phyloP scores from a whole-genome alignment of 2,888 invertebrate genomes.

The Petrolisthes cinctipes region DNA sequence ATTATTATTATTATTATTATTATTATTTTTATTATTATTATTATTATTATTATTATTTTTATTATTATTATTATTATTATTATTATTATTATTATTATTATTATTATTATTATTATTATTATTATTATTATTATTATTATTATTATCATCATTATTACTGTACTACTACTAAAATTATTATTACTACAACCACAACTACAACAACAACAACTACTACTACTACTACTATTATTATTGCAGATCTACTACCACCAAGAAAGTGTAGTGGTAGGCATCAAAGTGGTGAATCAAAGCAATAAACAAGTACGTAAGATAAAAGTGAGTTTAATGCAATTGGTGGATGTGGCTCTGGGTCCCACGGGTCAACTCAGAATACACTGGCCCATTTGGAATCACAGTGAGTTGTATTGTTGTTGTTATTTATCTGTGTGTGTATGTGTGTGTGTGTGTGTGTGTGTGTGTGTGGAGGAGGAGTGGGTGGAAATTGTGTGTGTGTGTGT shows the following conservation, averaged over 20 bases:
- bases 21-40: conserved; percentile 6
- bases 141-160: not conserved
- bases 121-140: conserved; percentile 12
- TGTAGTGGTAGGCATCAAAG: conserved; percentile 23
- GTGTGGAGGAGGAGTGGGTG: no score
- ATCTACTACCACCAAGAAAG: conserved; percentile 60
- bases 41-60: not conserved
- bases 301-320: conserved; percentile 52
- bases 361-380: conserved; percentile 50
- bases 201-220: not conserved
- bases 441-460: conserved; percentile 31
- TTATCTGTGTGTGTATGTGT: conserved; percentile 21
- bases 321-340: conserved; percentile 53
- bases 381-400: conserved; percentile 46
- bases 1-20: conserved; percentile 17
- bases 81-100: not conserved
- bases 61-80: conserved; percentile 17
- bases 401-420: not conserved
- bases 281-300: conserved; percentile 53
- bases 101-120: not conserved
- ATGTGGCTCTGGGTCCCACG: conserved; percentile 50
- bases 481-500: no score
- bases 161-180: not conserved
- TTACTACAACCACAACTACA: not conserved
- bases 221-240: conserved; percentile 14